These are phyloP conservation scores for Achroia grisella DNA, from an alignment of 1,140 invertebrate genomes.

Conservation along the genomic window DNA sequence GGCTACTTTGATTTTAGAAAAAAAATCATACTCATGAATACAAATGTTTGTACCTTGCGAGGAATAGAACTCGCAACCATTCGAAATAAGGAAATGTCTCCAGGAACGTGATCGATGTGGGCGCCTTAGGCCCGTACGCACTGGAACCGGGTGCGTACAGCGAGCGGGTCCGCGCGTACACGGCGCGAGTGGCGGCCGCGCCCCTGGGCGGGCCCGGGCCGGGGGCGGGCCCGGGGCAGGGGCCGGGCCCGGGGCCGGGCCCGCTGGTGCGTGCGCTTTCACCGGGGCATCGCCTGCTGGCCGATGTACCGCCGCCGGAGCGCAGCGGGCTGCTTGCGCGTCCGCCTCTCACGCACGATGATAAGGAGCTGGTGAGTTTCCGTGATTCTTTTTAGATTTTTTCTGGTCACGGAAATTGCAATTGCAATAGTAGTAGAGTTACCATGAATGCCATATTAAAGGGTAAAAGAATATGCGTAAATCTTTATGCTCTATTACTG, in stretches of 20 bases:
- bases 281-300: slow-evolving; percentile 29
- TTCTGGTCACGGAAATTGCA: no score
- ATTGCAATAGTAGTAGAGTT: no score
- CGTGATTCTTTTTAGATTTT: no score
- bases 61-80: no score
- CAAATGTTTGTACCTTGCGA: no score
- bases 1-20: no score
- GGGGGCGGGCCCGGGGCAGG: slow-evolving; percentile 17
- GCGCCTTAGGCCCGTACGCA: slow-evolving; percentile 57
- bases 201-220: slow-evolving; percentile 18
- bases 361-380: slow-evolving; percentile 51
- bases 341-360: slow-evolving; percentile 18
- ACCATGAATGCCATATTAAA: no score
- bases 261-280: slow-evolving; percentile 19
- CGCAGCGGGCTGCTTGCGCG: slow-evolving; percentile 21
- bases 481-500: no score
- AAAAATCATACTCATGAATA: no score
- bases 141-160: slow-evolving; percentile 51
- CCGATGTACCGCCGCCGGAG: slow-evolving; percentile 38
- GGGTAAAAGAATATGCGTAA: no score
- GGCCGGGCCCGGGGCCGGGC: slow-evolving; percentile 32
- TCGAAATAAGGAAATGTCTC: no score
- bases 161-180: slow-evolving; percentile 54
- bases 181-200: slow-evolving; percentile 39
- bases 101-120: slow-evolving; percentile 64